A percentile compares a stretch with the other conserved stretches of the same genome.
phyloP scores from a whole-genome alignment of 2,113 vertebrate species.

The Aegithalos caudatus region DNA sequence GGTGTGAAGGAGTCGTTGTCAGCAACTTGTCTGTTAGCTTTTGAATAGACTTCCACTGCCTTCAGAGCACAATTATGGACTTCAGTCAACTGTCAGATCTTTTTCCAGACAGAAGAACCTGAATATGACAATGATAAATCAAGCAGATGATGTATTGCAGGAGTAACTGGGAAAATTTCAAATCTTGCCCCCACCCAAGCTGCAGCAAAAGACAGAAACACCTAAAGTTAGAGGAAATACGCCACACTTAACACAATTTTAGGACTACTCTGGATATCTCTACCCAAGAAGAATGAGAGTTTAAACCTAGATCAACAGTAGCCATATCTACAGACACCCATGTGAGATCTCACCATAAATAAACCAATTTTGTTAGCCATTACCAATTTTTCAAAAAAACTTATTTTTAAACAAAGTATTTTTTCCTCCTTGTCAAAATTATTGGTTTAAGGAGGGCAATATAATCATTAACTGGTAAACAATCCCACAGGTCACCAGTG shows the following conservation, averaged over 20 bases:
- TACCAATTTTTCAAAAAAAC: fast-evolving
- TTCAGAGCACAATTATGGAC: not conserved
- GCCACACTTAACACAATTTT: not conserved
- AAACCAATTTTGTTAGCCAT: not conserved
- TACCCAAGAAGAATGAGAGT: not conserved
- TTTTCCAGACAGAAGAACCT: slow-evolving; percentile 24
- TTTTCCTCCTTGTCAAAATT: not conserved
- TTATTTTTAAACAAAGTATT: not conserved
- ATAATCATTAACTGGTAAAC: not conserved
- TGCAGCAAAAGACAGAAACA: not conserved
- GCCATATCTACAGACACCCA: not conserved
- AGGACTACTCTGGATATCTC: not conserved
- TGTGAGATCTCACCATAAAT: not conserved
- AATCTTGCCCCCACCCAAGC: not conserved
- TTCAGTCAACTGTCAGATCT: slow-evolving; percentile 12
- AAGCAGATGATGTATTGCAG: not conserved
- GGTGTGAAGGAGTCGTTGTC: slow-evolving; percentile 48
- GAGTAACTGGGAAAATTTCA: not conserved
- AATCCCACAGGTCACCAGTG: not conserved
- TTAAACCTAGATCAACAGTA: not conserved
- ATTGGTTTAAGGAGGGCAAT: not conserved
- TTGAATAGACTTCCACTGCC: slow-evolving; percentile 23
- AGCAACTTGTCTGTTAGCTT: slow-evolving; percentile 41
- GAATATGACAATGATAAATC: not conserved
- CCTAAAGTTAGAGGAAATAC: not conserved